A percentile compares a stretch with the other conserved stretches of the same genome.
These are phyloP conservation scores for Polyodon spathula DNA, from an alignment of 2,113 vertebrate species.

Conservation along the genomic window DNA sequence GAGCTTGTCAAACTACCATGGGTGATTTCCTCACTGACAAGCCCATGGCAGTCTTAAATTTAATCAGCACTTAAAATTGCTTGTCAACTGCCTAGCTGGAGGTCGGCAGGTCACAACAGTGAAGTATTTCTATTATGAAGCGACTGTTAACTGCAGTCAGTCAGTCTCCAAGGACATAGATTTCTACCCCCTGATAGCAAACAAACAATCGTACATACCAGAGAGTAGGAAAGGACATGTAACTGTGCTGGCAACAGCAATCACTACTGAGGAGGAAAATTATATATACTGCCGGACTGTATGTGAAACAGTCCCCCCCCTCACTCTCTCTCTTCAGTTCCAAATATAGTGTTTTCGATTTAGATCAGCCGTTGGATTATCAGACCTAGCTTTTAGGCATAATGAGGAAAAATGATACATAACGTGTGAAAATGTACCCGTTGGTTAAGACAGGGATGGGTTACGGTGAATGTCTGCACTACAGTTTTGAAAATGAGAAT, in stretches of 20 bases:
- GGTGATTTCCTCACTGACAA: too few species aligned
- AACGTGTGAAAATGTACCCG: too few species aligned
- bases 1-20: too few species aligned
- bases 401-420: neutral
- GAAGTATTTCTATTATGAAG: constrained; percentile 51
- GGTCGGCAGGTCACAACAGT: constrained; percentile 25
- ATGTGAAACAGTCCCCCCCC: too few species aligned
- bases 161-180: constrained; percentile 47
- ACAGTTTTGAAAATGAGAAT: constrained; percentile 29
- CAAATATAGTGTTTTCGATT: constrained; percentile 2
- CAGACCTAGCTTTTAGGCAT: neutral
- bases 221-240: neutral
- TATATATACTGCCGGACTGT: constrained; percentile 5
- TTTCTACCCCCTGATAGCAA: constrained; percentile 39
- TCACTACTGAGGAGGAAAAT: neutral
- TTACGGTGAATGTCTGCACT: constrained; percentile 5
- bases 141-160: constrained; percentile 46
- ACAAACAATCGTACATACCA: constrained; percentile 19
- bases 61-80: constrained; percentile 53
- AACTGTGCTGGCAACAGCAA: neutral
- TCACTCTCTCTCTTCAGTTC: constrained; percentile 26
- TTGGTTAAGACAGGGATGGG: too few species aligned
- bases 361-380: neutral
- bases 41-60: constrained; percentile 45
- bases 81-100: constrained; percentile 48